phyloP scores from a whole-genome alignment of 2,888 invertebrate genomes.

The Hemithea aestivaria region DNA sequence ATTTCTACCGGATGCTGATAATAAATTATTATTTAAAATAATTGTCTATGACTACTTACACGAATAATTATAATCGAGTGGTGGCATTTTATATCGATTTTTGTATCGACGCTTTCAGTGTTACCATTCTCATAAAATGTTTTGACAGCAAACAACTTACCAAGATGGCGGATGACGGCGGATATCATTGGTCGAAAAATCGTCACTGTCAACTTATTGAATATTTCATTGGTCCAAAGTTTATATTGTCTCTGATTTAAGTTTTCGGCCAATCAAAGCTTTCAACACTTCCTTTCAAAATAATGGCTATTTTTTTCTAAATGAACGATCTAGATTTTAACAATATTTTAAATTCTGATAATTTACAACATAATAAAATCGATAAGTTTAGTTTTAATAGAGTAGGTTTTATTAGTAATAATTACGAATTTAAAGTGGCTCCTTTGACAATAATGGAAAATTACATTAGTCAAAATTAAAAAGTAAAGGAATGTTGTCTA shows the following conservation, averaged over 20 bases:
- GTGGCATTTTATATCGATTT: too few species aligned
- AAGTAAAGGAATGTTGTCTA: constrained; percentile 67
- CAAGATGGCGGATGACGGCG: too few species aligned
- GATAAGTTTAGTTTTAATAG: neutral
- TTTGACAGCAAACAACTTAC: too few species aligned
- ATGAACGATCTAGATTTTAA: neutral
- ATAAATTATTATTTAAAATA: too few species aligned
- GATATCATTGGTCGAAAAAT: neutral
- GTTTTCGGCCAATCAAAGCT: constrained; percentile 1
- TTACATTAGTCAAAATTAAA: constrained; percentile 64
- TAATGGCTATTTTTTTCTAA: too few species aligned
- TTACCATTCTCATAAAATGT: too few species aligned
- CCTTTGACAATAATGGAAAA: constrained; percentile 53
- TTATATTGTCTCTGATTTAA: constrained; percentile 7
- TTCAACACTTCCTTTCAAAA: too few species aligned
- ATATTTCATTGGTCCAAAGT: constrained; percentile 6
- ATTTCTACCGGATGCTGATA: too few species aligned
- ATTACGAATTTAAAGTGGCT: constrained; percentile 30
- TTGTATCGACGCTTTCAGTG: too few species aligned
- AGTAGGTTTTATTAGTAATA: neutral
- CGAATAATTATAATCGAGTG: too few species aligned
- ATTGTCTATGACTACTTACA: too few species aligned
- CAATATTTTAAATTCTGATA: too few species aligned
- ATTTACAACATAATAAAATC: neutral
- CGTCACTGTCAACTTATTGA: constrained; percentile 3